Evolutionary conservation across 2,888 invertebrate species (phyloP).

Genomic region (Drosophila longiperda): DNA sequence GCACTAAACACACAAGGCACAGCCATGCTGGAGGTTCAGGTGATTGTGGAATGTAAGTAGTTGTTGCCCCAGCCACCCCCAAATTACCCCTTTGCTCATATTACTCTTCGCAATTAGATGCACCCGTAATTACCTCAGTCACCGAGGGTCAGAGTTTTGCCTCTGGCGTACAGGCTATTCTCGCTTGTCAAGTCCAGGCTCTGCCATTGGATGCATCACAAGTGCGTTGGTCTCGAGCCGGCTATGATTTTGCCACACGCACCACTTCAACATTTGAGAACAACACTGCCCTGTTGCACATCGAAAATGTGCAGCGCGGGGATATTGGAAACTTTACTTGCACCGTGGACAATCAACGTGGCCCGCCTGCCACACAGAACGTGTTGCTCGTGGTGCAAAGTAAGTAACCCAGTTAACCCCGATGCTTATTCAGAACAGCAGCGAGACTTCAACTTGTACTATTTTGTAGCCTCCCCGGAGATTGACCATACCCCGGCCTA

Average conservation of each 20-base stretch:
- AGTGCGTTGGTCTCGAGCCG: slow-evolving; percentile 81
- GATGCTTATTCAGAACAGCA: not conserved
- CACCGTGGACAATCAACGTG: slow-evolving; percentile 82
- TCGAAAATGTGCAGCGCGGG: slow-evolving; percentile 81
- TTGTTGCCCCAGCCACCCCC: not conserved
- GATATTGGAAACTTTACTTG: slow-evolving; percentile 83
- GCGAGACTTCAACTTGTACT: not conserved
- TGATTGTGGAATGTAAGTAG: slow-evolving; percentile 83
- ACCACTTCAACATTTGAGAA: slow-evolving; percentile 80
- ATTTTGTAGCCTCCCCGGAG: slow-evolving; percentile 79
- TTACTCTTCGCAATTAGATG: slow-evolving; percentile 61
- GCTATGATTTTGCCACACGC: slow-evolving; percentile 79
- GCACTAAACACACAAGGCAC: slow-evolving; percentile 83
- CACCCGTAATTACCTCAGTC: slow-evolving; percentile 78
- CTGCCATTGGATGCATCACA: slow-evolving; percentile 80
- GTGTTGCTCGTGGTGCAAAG: slow-evolving; percentile 83
- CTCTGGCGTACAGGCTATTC: slow-evolving; percentile 80
- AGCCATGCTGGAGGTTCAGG: slow-evolving; percentile 80
- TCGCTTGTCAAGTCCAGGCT: slow-evolving; percentile 81
- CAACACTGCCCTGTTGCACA: slow-evolving; percentile 79
- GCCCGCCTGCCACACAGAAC: slow-evolving; percentile 71
- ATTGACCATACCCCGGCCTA: slow-evolving; percentile 78
- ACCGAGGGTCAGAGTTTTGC: slow-evolving; percentile 81
- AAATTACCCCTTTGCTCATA: not conserved
- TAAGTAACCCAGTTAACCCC: slow-evolving; percentile 55